These are phyloP conservation scores for Grapholita molesta DNA, from an alignment of 1,140 invertebrate species.

Conservation along the genomic window DNA sequence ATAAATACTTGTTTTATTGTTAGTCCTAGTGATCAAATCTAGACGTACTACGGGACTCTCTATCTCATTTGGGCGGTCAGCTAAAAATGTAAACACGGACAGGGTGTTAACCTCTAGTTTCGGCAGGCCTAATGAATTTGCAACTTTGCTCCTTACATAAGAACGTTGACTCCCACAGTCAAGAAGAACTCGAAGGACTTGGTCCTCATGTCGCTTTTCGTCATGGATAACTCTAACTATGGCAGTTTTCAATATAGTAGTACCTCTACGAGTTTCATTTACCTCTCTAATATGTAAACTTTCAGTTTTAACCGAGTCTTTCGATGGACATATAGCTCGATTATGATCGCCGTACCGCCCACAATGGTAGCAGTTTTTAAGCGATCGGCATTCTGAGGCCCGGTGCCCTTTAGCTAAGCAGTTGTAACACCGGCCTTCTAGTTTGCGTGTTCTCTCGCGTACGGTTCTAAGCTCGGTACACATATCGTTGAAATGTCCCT, in stretches of 20 bases:
- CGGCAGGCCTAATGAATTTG: not conserved
- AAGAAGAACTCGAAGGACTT: not conserved
- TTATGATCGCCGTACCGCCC: not conserved
- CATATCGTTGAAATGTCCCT: not conserved
- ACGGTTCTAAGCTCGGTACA: not conserved
- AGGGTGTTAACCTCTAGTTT: not conserved
- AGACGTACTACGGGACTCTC: slow-evolving; percentile 2
- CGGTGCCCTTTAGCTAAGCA: not conserved
- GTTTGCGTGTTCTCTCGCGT: not conserved
- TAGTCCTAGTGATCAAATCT: not conserved
- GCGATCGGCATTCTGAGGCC: not conserved
- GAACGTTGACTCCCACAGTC: not conserved
- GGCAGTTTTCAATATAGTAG: slow-evolving; percentile 14
- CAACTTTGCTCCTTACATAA: not conserved
- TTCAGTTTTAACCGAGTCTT: not conserved
- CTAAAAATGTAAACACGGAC: not conserved
- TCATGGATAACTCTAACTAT: not conserved
- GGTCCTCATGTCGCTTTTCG: not conserved
- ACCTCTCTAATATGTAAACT: not conserved
- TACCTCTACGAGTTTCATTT: not conserved
- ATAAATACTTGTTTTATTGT: not conserved
- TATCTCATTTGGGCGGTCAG: not conserved
- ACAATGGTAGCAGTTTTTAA: slow-evolving; percentile 1
- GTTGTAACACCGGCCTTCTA: slow-evolving; percentile 2
- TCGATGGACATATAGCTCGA: slow-evolving; percentile 1